A percentile compares a stretch with the other conserved stretches of the same genome.
These are phyloP conservation scores for Camelus dromedarius DNA, from an alignment of 2,113 vertebrate species.

Conservation along the genomic window DNA sequence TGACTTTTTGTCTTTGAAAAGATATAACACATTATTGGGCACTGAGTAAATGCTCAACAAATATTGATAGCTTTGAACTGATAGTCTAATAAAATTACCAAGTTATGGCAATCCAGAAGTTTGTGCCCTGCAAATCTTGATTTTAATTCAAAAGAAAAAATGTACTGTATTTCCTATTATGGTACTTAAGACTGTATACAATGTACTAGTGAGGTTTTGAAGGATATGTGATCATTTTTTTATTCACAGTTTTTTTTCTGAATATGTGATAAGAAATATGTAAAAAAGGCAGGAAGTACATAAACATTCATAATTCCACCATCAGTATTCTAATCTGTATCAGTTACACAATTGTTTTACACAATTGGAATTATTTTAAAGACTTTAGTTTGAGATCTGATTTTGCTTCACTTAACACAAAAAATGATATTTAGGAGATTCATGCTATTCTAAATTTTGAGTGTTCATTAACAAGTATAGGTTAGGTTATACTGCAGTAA, in stretches of 20 bases:
- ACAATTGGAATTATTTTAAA: background rate
- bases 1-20: background rate
- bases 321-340: background rate
- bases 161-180: background rate
- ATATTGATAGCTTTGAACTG: background rate
- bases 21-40: background rate
- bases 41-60: background rate
- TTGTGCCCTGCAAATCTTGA: background rate
- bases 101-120: background rate
- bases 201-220: background rate
- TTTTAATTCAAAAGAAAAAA: slow-evolving; percentile 21
- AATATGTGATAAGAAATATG: background rate
- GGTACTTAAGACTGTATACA: background rate
- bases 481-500: background rate
- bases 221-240: background rate
- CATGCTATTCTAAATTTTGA: background rate
- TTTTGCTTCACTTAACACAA: background rate
- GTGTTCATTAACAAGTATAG: background rate
- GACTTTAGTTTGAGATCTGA: background rate
- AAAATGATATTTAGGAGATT: background rate
- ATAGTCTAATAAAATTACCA: background rate
- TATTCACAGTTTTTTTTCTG: background rate
- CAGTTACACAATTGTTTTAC: background rate
- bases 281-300: background rate
- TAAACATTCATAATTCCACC: background rate